Conservation (phyloP, 2,797 vertebrate genomes). For the Thaleichthys pacificus region DNA sequence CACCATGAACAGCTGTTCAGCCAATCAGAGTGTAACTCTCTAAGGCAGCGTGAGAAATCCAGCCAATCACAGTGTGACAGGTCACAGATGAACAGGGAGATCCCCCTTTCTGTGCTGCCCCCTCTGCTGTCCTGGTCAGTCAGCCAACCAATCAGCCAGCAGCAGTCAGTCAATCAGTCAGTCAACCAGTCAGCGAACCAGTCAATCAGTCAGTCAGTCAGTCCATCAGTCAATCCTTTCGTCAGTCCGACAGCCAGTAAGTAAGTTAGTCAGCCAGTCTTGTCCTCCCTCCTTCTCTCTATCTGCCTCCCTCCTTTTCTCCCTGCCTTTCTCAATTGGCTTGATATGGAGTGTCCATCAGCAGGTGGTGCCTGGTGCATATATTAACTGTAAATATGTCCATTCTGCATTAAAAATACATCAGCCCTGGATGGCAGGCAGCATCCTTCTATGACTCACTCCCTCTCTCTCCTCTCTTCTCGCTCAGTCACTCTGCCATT, state of each 20-base stretch:
- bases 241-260: not conserved
- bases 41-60: constrained; percentile 13
- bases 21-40: constrained; percentile 48
- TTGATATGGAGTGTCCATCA: not conserved
- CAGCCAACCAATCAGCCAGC: no score
- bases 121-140: no score
- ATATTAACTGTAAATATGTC: constrained; percentile 9
- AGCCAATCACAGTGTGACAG: constrained; percentile 33
- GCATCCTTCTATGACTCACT: not conserved
- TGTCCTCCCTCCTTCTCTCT: not conserved
- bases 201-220: no score
- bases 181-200: no score
- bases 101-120: not conserved
- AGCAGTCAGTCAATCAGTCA: not conserved
- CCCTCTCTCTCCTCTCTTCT: not conserved
- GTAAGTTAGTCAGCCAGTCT: not conserved
- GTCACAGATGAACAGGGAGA: not conserved
- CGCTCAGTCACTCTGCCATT: not conserved
- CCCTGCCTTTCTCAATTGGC: not conserved
- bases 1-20: constrained; percentile 34
- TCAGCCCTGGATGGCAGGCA: not conserved
- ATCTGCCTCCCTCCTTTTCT: not conserved
- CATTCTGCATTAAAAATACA: constrained; percentile 1
- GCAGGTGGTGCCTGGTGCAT: not conserved
- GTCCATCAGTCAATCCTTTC: not conserved